Percentiles rank a stretch among this genome's conserved stretches.
phyloP scores from a whole-genome alignment of 2,888 invertebrate species.

The Ernsta delagoae region DNA sequence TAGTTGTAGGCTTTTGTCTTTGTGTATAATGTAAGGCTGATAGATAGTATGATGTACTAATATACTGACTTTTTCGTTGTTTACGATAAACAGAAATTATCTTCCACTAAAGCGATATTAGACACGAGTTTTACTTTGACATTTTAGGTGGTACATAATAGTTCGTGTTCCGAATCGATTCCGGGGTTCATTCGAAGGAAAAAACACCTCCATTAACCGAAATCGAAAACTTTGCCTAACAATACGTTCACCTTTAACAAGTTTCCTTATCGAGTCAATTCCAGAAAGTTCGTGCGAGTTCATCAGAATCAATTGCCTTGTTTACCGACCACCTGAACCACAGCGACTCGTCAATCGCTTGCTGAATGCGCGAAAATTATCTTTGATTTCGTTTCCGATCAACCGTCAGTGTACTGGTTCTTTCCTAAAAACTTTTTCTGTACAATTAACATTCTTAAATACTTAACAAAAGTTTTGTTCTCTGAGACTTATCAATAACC shows the following conservation, averaged over 20 bases:
- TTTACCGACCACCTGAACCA: constrained; percentile 8
- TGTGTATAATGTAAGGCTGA: no score
- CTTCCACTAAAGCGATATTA: no score
- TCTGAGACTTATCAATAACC: no score
- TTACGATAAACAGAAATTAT: no score
- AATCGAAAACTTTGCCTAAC: constrained; percentile 10
- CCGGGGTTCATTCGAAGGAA: neutral
- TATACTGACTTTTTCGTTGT: no score
- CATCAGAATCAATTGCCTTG: constrained; percentile 16
- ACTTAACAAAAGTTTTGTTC: no score
- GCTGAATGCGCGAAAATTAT: neutral
- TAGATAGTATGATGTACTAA: no score
- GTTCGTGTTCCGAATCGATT: neutral
- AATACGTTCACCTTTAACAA: constrained; percentile 25
- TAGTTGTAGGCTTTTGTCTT: no score
- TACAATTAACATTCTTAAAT: no score
- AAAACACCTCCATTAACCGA: neutral
- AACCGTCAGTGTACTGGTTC: no score
- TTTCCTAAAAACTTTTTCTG: no score
- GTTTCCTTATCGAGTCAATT: constrained; percentile 27
- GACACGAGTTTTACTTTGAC: neutral
- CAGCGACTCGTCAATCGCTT: neutral
- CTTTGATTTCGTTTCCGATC: neutral
- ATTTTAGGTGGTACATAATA: neutral
- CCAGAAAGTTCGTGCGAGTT: neutral